phyloP scores from a whole-genome alignment of 2,888 invertebrate species.

The Camptogramma bilineatum region DNA sequence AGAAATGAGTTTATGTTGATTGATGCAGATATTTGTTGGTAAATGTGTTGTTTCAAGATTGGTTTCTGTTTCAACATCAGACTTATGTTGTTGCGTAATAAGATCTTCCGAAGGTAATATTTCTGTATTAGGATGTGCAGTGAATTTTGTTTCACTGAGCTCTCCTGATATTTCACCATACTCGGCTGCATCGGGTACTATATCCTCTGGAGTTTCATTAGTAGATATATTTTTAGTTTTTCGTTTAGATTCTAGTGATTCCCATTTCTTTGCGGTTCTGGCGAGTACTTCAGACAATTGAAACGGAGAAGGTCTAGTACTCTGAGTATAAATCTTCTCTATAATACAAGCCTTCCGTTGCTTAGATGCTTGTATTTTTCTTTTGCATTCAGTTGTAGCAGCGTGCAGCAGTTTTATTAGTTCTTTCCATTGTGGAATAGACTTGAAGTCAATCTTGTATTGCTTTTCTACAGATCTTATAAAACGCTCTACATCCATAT shows the following conservation, averaged over 20 bases:
- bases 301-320: conserved; percentile 66
- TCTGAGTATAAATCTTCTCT: conserved; percentile 63
- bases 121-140: conserved; percentile 67
- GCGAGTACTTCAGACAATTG: conserved; percentile 60
- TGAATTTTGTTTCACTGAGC: conserved; percentile 41
- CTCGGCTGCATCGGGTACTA: conserved; percentile 10
- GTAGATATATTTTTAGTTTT: background rate
- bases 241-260: conserved; percentile 42
- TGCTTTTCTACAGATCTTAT: conserved; percentile 63
- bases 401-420: conserved; percentile 60
- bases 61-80: conserved; percentile 42
- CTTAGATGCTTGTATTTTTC: conserved; percentile 58
- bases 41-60: conserved; percentile 44
- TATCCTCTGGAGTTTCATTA: conserved; percentile 22
- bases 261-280: conserved; percentile 67
- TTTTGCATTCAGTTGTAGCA: conserved; percentile 55
- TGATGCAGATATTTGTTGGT: conserved; percentile 57
- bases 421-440: conserved; percentile 62
- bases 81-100: conserved; percentile 27
- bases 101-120: conserved; percentile 38
- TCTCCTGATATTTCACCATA: conserved; percentile 44
- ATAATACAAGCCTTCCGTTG: conserved; percentile 64
- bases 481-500: conserved; percentile 57
- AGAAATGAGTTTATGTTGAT: conserved; percentile 64
- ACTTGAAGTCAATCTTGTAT: conserved; percentile 61